Evolutionary conservation across 2,113 vertebrate species (phyloP), one percentile per base, ranked within the genome.

Genomic region (Triplophysa tibetana): DNA sequence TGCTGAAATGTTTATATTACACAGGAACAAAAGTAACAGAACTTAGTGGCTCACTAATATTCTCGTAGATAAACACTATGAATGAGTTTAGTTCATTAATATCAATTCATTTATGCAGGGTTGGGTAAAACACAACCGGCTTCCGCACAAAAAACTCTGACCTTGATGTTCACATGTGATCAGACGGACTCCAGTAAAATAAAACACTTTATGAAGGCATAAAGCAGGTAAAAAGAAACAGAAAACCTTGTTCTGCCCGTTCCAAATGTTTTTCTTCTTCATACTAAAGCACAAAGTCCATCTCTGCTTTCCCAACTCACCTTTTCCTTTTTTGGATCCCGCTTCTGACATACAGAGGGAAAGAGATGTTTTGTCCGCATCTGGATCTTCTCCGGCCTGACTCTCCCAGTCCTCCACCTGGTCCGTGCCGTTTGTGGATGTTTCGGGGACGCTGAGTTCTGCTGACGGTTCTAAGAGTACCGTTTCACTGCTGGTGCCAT

Each of bases 291-390:
- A 14, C 21, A 80, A 48, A 41, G 17, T 11, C 17, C 8, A 43
- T 19, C 8, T 9, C 19, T 38, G 6, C 7, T 38, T 50, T 4
- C 8, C 12, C 13, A 9, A 24, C 70, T 89, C 82, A 98, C 97
- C 96, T 98, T 95, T 95, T n/a, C 89, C 92, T 88, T 96, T 98
- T 89, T 95, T 98, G 86, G 93, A 91, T 69, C 87, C 93, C 0
- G 90, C 90, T 89, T 98, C 97, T 0, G 94, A 95, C 43, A 95
- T 88, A 23, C 94, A 95, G 87, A 96, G 83, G n/a, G 96, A 98
- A 14, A 95, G 94, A 0, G 97, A 98, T n/a, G 89, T 86, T 38
- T 93, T 91, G 52, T 98, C 94, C 9, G 89, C 89, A 6, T 93
- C 93, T 0, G 83, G 88, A 17, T 95, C 94, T 83, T 92, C 90